Evolutionary conservation across 30 jellyfish, hydroid and myxozoan species (phyloP), one percentile per base, ranked within the genome.

Genomic region (Morbakka virulenta): DNA sequence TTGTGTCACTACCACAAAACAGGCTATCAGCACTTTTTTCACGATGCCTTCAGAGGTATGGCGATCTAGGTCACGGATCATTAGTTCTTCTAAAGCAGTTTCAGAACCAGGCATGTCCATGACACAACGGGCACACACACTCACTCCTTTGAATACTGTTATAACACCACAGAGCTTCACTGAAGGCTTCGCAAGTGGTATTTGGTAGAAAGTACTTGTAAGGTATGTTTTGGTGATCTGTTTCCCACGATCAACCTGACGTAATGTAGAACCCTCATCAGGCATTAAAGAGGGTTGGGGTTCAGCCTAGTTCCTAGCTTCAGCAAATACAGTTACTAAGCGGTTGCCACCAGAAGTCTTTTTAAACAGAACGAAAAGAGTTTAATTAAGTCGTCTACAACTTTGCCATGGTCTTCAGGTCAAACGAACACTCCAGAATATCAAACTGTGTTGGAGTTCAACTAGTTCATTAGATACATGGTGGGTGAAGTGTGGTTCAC

Each of bases 91-190:
- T 32, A 73, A 50, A 14, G 89, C 95, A 28, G 95, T 72, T 33
- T 83, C 84, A 11, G 95, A 83, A 27, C 95, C 95, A 0, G 84
- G 90, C 90, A 83, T 83, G 4, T 84, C 95, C 89, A 83, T 83
- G 26, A 83, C 95, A 29, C 53, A 30, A 21, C 95, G 52, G 12
- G 73, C 64, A 64, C 74, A 83, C 4, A 83, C 95, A 3, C 75
- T 66, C 9, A 83, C 75, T 25, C 95, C 90, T 23, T 61, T 23
- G 90, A 83, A 83, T 17, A 89, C 89, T 4, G 95, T 83, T 14
- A 36, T 83, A 41, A 83, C 90, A 23, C 95, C 90, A 76, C 90
- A 72, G 69, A 72, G 74, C 67, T 83, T 83, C 75, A 74, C 64
- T 9, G 90, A 72, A 26, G 47, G 76, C 28, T 63, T 72, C n/a